A percentile compares a stretch with the other conserved stretches of the same genome.
Conservation (phyloP, 2,888 invertebrate genomes). For the Aphelenchoides bicaudatus region DNA sequence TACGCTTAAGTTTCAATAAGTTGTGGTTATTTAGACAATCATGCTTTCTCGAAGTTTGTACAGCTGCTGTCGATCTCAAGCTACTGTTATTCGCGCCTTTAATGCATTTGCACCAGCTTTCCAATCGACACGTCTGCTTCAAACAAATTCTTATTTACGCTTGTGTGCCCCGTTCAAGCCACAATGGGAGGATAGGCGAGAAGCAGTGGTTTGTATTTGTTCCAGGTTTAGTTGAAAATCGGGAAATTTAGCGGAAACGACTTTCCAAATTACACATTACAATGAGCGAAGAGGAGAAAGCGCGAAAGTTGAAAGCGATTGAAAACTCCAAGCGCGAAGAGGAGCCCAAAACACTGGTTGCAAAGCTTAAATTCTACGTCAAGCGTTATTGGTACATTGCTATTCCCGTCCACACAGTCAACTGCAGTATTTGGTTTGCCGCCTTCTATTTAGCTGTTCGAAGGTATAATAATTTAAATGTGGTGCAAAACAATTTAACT, state of each 20-base stretch:
- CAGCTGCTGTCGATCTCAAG: too few relatives aligned
- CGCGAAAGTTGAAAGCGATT: slow-evolving; percentile 40
- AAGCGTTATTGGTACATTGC: slow-evolving; percentile 78
- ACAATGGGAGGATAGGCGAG: slow-evolving; percentile 1
- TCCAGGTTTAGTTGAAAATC: slow-evolving; percentile 25
- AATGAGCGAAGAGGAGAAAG: slow-evolving; percentile 50
- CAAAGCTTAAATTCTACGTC: slow-evolving; percentile 56
- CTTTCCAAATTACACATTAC: slow-evolving; percentile 38
- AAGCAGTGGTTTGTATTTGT: slow-evolving; percentile 17
- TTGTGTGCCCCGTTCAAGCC: slow-evolving; percentile 1
- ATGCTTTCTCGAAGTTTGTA: too few relatives aligned
- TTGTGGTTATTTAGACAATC: too few relatives aligned
- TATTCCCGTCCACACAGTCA: slow-evolving; percentile 83
- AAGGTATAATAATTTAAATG: slow-evolving; percentile 9
- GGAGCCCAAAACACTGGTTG: slow-evolving; percentile 43
- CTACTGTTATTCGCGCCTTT: too few relatives aligned
- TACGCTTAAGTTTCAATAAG: too few relatives aligned
- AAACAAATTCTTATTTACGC: too few relatives aligned
- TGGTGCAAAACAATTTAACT: not conserved
- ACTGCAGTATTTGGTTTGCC: slow-evolving; percentile 83
- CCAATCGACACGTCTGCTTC: too few relatives aligned
- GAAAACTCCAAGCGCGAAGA: slow-evolving; percentile 37
- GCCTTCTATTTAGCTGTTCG: slow-evolving; percentile 57
- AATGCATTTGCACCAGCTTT: too few relatives aligned
- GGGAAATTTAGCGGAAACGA: not conserved